These are phyloP conservation scores for Eulithis prunata DNA, from an alignment of 2,888 invertebrate species.

Conservation along the genomic window DNA sequence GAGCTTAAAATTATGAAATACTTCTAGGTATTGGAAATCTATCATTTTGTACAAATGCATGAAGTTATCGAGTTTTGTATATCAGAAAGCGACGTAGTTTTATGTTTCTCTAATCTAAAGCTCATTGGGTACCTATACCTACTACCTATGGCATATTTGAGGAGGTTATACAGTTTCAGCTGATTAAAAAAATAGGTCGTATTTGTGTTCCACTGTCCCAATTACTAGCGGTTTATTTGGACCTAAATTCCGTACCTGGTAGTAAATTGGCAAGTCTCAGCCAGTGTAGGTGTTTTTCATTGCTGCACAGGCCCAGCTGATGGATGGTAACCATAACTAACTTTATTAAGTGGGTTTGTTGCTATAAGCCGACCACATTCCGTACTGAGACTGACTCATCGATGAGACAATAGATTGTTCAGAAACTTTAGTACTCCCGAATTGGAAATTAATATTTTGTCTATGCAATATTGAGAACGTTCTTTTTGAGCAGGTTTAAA, in stretches of 20 bases:
- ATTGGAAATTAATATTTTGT: background rate
- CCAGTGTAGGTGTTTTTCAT: conserved; percentile 18
- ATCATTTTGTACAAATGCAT: too few species aligned
- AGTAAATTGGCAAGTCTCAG: background rate
- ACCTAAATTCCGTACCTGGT: conserved; percentile 10
- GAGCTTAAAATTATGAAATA: too few species aligned
- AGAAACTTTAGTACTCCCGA: background rate
- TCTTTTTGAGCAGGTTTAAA: too few species aligned
- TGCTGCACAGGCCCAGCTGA: conserved; percentile 17
- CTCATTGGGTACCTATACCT: too few species aligned
- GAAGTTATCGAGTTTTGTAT: too few species aligned
- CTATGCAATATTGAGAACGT: too few species aligned
- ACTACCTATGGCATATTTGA: too few species aligned
- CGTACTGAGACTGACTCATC: conserved; percentile 32
- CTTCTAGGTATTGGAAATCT: too few species aligned
- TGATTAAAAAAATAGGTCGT: background rate
- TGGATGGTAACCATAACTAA: conserved; percentile 18
- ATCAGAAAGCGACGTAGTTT: too few species aligned
- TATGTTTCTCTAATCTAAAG: too few species aligned
- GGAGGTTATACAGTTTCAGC: too few species aligned
- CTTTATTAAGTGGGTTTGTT: conserved; percentile 38
- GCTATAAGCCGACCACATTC: conserved; percentile 30
- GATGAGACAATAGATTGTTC: conserved; percentile 1
- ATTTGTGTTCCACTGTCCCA: background rate
- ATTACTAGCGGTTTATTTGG: conserved; percentile 7